Percentiles rank a stretch among this genome's conserved stretches.
Conservation (phyloP, 2,797 vertebrate species). For the Stomatorhinus walkeri region DNA sequence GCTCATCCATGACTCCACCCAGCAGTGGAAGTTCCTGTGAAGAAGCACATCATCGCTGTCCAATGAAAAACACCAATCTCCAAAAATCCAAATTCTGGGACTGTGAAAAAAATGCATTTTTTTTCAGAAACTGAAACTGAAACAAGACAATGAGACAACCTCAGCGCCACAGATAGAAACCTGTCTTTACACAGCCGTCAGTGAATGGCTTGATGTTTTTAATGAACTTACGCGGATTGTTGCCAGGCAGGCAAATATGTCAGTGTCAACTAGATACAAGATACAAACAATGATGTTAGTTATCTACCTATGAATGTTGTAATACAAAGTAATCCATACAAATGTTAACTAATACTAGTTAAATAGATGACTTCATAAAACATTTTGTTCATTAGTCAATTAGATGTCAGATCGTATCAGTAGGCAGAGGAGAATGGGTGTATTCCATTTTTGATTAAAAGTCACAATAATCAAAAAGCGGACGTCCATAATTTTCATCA, state of each 20-base stretch:
- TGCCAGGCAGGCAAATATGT: neutral
- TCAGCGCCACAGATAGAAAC: neutral
- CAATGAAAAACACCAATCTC: neutral
- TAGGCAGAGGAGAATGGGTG: neutral
- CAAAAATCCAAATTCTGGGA: neutral
- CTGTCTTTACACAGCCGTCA: neutral
- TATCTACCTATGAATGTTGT: neutral
- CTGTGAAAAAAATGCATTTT: neutral
- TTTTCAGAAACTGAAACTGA: neutral
- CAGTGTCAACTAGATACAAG: neutral
- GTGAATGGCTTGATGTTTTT: neutral
- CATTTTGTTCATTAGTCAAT: neutral
- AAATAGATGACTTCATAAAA: neutral
- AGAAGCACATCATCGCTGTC: neutral
- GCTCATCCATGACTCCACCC: constrained; percentile 88
- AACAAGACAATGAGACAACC: neutral
- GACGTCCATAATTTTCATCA: neutral
- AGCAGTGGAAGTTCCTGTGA: constrained; percentile 90
- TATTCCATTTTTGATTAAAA: neutral
- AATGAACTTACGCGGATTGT: neutral
- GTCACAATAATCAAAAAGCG: neutral
- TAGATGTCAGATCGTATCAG: neutral
- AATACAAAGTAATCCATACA: neutral
- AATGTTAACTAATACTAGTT: neutral
- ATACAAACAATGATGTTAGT: neutral